Conservation (phyloP, 2,113 vertebrate genomes). For the Toxotes chatareus region DNA sequence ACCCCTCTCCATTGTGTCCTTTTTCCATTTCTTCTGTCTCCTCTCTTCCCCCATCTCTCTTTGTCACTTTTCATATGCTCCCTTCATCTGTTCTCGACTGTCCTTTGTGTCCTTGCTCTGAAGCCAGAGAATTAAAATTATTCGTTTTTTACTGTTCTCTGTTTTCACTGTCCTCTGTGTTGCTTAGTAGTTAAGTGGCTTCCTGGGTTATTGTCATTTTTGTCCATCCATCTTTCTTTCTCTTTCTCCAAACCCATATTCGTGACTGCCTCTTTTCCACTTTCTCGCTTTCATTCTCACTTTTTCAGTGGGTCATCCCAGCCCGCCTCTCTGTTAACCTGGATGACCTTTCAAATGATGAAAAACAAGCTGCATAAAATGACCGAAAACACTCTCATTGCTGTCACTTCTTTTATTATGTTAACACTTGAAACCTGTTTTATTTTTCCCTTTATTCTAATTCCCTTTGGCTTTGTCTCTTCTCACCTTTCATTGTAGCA, state of each 20-base stretch:
- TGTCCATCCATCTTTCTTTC: constrained; percentile 2
- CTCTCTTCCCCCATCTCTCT: constrained; percentile 20
- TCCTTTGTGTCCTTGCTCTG: constrained; percentile 71
- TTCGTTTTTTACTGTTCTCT: constrained; percentile 44
- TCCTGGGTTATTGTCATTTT: neutral
- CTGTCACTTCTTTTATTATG: constrained; percentile 11
- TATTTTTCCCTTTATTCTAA: neutral
- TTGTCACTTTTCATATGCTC: constrained; percentile 36
- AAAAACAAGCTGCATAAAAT: constrained; percentile 23
- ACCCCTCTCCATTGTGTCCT: constrained; percentile 12
- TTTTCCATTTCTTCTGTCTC: constrained; percentile 23
- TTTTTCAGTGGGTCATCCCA: neutral
- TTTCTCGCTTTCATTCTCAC: constrained; percentile 12
- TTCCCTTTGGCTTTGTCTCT: neutral
- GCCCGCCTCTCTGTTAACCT: neutral
- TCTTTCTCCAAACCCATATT: neutral
- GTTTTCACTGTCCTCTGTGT: constrained; percentile 37
- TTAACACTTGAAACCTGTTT: constrained; percentile 8
- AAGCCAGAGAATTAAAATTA: constrained; percentile 59
- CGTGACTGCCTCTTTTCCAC: neutral
- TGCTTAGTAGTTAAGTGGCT: constrained; percentile 31
- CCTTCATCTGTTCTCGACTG: constrained; percentile 44
- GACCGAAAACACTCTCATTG: constrained; percentile 9
- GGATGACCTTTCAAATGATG: constrained; percentile 25
- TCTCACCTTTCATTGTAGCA: neutral